Evolutionary conservation across 2,113 vertebrate genomes (phyloP), one percentile per base, ranked within the genome.

Genomic region (Callaeas wilsoni): DNA sequence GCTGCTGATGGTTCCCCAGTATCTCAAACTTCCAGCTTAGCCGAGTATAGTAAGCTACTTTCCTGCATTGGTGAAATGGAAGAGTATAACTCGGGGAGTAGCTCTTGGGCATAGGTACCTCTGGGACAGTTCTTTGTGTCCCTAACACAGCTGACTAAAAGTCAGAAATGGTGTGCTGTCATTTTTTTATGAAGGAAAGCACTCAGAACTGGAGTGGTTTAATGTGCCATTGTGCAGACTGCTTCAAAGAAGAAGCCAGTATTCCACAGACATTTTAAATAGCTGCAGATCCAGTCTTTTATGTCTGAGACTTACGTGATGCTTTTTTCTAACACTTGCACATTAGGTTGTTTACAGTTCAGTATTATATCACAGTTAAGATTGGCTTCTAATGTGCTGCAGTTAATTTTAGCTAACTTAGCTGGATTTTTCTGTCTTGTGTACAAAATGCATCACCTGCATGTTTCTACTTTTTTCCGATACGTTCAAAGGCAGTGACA

Each of bases 1-100:
- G 74, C 95, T 96, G 35, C 74, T 97, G 41, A 77, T 70, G 84
- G 84, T 95, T 86, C 92, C 81, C 89, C 85, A 91, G 83, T 8
- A 4, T 74, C 84, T 92, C 73, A 47, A 6, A 75, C 44, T 44
- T 49, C 7, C 37, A 52, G 44, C 16, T 37, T 73, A 71, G 69
- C 39, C 1, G 20, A 53, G 29, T 49, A 0, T 26, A 70, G 89
- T 49, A 80, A 95, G 92, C 57, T 93, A 7, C 37, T 87, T 90
- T 79, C 59, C 49, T 95, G 16, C 29, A 2, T 21, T 63, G 87
- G 79, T 95, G 85, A 94, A 93, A 68, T 93, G 85, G 91, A 64
- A 71, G 50, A 87, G 18, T 16, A 8, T 42, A 32, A 53, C 64
- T 49, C 0, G 20, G 64, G 47, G 56, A 69, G 75, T 68, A 84